A percentile compares a stretch with the other conserved stretches of the same genome.
phyloP scores from a whole-genome alignment of 2,888 invertebrate genomes.

The Operophtera brumata region DNA sequence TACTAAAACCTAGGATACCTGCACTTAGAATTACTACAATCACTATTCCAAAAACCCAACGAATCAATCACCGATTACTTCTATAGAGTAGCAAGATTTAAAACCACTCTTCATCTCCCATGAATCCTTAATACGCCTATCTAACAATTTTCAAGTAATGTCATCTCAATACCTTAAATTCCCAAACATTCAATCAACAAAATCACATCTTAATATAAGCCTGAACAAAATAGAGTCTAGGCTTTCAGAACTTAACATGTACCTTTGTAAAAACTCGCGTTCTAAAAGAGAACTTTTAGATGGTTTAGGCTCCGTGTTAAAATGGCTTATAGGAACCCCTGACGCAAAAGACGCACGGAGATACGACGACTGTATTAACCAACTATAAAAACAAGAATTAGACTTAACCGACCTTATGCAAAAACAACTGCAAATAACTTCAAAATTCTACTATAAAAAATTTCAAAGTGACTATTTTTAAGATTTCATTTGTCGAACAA shows the following conservation, averaged over 20 bases:
- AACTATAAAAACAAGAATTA: conserved; percentile 36
- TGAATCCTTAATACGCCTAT: conserved; percentile 27
- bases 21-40: conserved; percentile 30
- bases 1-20: conserved; percentile 32
- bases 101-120: conserved; percentile 31
- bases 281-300: conserved; percentile 37
- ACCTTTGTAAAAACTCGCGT: conserved; percentile 24
- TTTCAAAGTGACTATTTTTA: conserved; percentile 35
- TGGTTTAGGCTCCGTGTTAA: conserved; percentile 36
- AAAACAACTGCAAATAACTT: conserved; percentile 38
- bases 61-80: conserved; percentile 37
- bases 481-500: conserved; percentile 37
- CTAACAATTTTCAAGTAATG: conserved; percentile 21
- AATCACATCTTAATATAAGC: conserved; percentile 28
- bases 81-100: conserved; percentile 31
- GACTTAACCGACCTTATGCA: conserved; percentile 27
- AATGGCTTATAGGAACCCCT: conserved; percentile 41
- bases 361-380: conserved; percentile 38
- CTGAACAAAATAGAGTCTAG: conserved; percentile 31
- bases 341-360: conserved; percentile 38
- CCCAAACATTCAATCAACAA: conserved; percentile 22
- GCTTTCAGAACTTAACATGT: conserved; percentile 31
- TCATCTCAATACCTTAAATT: conserved; percentile 19
- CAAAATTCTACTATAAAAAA: conserved; percentile 34
- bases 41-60: conserved; percentile 36